Evolutionary conservation across 2,797 vertebrate genomes (phyloP).

Genomic region (Gymnocypris eckloni): DNA sequence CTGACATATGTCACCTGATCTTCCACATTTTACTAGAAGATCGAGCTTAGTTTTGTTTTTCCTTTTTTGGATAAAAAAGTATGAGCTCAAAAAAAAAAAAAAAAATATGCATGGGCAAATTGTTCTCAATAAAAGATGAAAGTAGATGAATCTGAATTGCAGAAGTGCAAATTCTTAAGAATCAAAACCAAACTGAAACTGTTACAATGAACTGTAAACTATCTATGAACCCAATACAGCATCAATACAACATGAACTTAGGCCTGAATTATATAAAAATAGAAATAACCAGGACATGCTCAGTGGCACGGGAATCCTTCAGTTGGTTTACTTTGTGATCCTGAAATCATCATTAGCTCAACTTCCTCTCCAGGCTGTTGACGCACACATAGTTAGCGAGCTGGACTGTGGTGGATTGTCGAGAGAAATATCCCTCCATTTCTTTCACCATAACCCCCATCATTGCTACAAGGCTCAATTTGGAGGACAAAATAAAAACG

Average conservation of each 20-base stretch:
- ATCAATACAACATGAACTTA: constrained; percentile 57
- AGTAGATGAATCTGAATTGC: background rate
- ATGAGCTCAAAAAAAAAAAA: too few relatives aligned
- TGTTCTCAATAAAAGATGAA: background rate
- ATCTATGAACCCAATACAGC: constrained; percentile 57
- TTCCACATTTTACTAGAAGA: too few relatives aligned
- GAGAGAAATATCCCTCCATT: constrained; percentile 51
- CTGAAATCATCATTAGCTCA: constrained; percentile 62
- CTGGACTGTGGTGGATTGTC: constrained; percentile 56
- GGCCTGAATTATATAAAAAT: constrained; percentile 41
- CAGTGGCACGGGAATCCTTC: constrained; percentile 41
- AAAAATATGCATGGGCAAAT: too few relatives aligned
- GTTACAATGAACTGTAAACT: constrained; percentile 27
- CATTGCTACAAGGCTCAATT: constrained; percentile 62
- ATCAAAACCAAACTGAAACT: constrained; percentile 7
- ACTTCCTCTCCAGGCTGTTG: constrained; percentile 49
- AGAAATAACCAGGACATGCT: constrained; percentile 43
- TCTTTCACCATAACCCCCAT: constrained; percentile 37
- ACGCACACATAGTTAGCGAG: constrained; percentile 53
- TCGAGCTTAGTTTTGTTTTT: too few relatives aligned
- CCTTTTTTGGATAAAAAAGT: too few relatives aligned
- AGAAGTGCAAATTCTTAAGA: background rate
- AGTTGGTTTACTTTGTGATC: constrained; percentile 45
- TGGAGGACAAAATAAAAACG: constrained; percentile 52
- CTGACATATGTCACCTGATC: too few relatives aligned